A percentile compares a stretch with the other conserved stretches of the same genome.
These are phyloP conservation scores for Orchesella flavescens DNA, from an alignment of 2,888 invertebrate genomes.

Conservation along the genomic window DNA sequence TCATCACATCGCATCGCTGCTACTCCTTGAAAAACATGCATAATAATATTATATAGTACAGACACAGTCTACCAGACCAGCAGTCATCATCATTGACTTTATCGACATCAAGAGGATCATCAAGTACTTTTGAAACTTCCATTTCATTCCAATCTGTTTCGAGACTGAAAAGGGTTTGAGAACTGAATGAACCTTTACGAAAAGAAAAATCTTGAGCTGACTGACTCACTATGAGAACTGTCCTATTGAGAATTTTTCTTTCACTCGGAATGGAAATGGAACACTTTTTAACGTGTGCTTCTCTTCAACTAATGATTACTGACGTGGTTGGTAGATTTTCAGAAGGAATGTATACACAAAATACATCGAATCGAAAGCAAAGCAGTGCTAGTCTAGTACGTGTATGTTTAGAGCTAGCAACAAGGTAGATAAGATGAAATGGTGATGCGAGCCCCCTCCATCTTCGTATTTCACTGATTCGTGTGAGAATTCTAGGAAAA, in stretches of 20 bases:
- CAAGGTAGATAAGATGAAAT: no score
- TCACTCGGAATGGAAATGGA: no score
- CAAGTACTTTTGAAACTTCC: slow-evolving; percentile 32
- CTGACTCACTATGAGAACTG: neutral
- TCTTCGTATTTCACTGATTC: neutral
- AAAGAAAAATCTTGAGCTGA: slow-evolving; percentile 1
- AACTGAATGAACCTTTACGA: neutral
- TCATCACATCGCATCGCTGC: neutral
- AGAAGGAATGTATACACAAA: no score
- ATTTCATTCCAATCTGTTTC: slow-evolving; percentile 44
- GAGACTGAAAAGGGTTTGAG: neutral
- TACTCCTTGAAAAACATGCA: neutral
- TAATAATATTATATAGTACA: neutral
- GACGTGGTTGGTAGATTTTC: neutral
- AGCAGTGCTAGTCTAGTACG: no score
- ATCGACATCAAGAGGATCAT: slow-evolving; percentile 56
- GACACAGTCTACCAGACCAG: slow-evolving; percentile 1
- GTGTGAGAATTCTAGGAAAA: neutral
- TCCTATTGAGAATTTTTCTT: slow-evolving; percentile 7
- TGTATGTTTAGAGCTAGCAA: no score
- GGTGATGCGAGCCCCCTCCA: neutral
- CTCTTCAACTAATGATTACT: slow-evolving; percentile 41
- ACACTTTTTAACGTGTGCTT: slow-evolving; percentile 23
- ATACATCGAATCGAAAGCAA: no score
- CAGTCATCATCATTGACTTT: slow-evolving; percentile 38